These are phyloP conservation scores for Sprattus sprattus DNA, from an alignment of 2,113 vertebrate species.

Conservation along the genomic window DNA sequence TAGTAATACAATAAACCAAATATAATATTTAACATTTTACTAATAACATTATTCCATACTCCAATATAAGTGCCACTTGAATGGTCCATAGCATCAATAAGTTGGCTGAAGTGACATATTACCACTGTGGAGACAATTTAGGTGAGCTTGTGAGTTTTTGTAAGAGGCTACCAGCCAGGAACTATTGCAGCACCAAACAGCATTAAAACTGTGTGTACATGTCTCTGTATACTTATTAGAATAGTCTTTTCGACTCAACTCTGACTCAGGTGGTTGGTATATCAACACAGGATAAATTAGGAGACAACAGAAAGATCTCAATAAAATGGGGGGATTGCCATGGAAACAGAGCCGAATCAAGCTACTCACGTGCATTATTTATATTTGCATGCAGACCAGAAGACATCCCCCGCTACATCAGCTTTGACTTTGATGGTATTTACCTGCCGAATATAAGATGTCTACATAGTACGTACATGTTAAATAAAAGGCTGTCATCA, in stretches of 20 bases:
- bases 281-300: background rate
- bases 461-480: background rate
- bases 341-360: conserved; percentile 34
- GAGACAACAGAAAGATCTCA: background rate
- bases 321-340: conserved; percentile 38
- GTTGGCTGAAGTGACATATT: no score
- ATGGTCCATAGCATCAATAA: no score
- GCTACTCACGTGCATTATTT: conserved; percentile 34
- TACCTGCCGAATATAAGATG: background rate
- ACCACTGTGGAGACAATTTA: no score
- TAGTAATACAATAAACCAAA: no score
- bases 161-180: no score
- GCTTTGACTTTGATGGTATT: background rate
- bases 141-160: no score
- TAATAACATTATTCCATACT: no score
- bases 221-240: no score
- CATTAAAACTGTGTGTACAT: background rate
- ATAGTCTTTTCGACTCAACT: no score
- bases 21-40: no score
- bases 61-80: no score
- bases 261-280: background rate
- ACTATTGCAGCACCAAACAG: background rate
- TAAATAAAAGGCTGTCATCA: background rate
- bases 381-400: background rate
- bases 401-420: background rate